These are phyloP conservation scores for Amphiduros pacificus DNA, from an alignment of 2,888 invertebrate genomes.

Conservation along the genomic window DNA sequence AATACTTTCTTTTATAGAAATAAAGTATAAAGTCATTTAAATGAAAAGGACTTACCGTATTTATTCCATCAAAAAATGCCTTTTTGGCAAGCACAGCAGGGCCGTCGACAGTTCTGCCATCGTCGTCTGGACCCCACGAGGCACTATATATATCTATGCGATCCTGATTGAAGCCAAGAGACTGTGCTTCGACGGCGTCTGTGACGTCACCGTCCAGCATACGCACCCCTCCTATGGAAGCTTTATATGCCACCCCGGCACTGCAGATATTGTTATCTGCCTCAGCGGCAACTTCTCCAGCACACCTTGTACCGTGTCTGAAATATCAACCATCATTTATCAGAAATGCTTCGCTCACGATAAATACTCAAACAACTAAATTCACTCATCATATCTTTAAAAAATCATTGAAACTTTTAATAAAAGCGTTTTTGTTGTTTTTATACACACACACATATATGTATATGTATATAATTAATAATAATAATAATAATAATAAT, in stretches of 20 bases:
- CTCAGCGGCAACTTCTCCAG: conserved; percentile 96
- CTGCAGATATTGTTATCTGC: conserved; percentile 94
- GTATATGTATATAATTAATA: too few relatives aligned
- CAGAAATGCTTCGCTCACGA: background rate
- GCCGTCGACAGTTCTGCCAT: conserved; percentile 96
- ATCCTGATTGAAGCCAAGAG: conserved; percentile 89
- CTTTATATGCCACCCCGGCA: conserved; percentile 93
- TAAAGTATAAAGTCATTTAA: too few relatives aligned
- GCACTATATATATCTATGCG: conserved; percentile 99
- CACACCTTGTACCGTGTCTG: conserved; percentile 79
- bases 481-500: too few relatives aligned
- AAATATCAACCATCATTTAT: background rate
- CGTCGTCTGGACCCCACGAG: conserved; percentile 96
- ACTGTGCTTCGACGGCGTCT: conserved; percentile 95
- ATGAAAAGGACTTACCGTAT: conserved; percentile 70
- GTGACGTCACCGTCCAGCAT: conserved; percentile 99
- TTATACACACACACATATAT: too few relatives aligned
- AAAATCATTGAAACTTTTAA: too few relatives aligned
- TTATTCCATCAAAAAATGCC: conserved; percentile 94
- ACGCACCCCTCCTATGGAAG: conserved; percentile 94
- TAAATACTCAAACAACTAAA: too few relatives aligned
- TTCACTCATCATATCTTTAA: too few relatives aligned
- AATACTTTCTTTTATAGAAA: background rate
- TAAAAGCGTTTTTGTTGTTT: too few relatives aligned
- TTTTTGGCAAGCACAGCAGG: conserved; percentile 92